Evolutionary conservation across 2,797 vertebrate genomes (phyloP).

Genomic region (Alosa sapidissima): DNA sequence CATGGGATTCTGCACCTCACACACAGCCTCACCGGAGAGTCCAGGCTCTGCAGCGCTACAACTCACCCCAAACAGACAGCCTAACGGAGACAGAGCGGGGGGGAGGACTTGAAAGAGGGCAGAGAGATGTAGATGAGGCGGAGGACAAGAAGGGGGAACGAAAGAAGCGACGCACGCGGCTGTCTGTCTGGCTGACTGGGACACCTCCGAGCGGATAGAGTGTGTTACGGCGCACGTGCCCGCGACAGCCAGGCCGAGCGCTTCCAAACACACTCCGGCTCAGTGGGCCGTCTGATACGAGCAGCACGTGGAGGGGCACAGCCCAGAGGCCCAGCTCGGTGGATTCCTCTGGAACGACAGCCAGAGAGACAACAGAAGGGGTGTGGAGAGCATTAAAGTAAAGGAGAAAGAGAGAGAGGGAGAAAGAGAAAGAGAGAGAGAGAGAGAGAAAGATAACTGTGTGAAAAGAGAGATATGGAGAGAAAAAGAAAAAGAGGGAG

Average conservation of each 20-base stretch:
- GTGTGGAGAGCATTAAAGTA: background rate
- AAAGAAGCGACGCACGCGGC: background rate
- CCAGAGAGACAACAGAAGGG: background rate
- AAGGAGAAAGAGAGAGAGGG: background rate
- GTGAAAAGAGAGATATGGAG: background rate
- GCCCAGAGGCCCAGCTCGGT: background rate
- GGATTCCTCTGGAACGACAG: background rate
- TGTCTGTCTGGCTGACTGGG: background rate
- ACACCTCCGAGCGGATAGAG: background rate
- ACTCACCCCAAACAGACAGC: slow-evolving; percentile 19
- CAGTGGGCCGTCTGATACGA: background rate
- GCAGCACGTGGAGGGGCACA: background rate
- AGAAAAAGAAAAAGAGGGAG: background rate
- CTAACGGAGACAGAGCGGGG: slow-evolving; percentile 31
- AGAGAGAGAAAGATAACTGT: background rate
- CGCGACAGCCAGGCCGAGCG: background rate
- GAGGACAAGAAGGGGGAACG: slow-evolving; percentile 1
- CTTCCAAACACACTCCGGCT: background rate
- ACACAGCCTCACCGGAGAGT: background rate
- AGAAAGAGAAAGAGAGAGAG: background rate
- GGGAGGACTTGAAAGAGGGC: slow-evolving; percentile 12
- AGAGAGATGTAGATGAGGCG: background rate
- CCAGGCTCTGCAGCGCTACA: background rate
- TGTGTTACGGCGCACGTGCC: background rate
- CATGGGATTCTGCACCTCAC: background rate